phyloP scores from a whole-genome alignment of 1,140 invertebrate genomes.

The Pantala flavescens region DNA sequence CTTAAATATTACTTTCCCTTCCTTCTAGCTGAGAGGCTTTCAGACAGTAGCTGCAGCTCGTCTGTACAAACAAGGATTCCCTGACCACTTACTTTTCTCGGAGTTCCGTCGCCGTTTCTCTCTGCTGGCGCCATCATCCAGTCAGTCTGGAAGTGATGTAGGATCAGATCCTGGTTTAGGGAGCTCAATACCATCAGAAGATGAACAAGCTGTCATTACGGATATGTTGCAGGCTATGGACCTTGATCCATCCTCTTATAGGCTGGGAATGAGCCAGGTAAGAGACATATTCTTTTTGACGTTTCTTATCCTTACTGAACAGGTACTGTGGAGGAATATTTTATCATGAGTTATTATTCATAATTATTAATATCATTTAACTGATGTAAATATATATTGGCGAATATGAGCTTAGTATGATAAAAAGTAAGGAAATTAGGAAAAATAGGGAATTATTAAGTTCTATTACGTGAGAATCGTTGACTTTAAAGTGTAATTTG shows the following conservation, averaged over 20 bases:
- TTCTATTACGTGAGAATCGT: too few relatives aligned
- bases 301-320: too few relatives aligned
- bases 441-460: too few relatives aligned
- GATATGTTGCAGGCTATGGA: slow-evolving; percentile 77
- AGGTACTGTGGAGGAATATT: too few relatives aligned
- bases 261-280: slow-evolving; percentile 86
- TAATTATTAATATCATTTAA: too few relatives aligned
- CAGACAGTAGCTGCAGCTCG: slow-evolving; percentile 82
- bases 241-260: slow-evolving; percentile 73
- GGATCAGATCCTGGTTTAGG: slow-evolving; percentile 31
- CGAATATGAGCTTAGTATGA: too few relatives aligned
- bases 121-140: slow-evolving; percentile 49
- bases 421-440: too few relatives aligned
- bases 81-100: slow-evolving; percentile 72
- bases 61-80: slow-evolving; percentile 86
- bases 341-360: too few relatives aligned
- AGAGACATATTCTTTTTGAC: slow-evolving; percentile 27
- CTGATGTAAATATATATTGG: too few relatives aligned
- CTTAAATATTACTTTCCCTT: too few relatives aligned
- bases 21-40: slow-evolving; percentile 67
- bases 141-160: slow-evolving; percentile 31
- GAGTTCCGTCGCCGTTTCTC: slow-evolving; percentile 81
- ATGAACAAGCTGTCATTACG: slow-evolving; percentile 56
- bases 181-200: slow-evolving; percentile 39
- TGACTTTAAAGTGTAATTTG: too few relatives aligned